Evolutionary conservation across 2,888 invertebrate species (phyloP), one percentile per base, ranked within the genome.

Genomic region (Callinectes sapidus): DNA sequence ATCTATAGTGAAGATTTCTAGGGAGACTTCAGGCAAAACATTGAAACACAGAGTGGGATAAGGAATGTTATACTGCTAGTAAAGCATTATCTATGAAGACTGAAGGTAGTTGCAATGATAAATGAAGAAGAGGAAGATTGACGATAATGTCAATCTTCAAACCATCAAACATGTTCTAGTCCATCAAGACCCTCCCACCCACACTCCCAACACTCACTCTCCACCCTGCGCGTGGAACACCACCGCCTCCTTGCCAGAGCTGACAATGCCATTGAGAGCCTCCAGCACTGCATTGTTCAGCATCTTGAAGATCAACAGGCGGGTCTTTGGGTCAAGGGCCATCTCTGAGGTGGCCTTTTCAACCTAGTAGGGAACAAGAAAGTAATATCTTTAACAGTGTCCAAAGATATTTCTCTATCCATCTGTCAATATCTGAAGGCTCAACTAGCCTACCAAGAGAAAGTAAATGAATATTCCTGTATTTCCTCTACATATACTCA

Each of bases 221-320:
- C 96, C 96, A 66, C 96, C 96, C 90, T 95, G 95, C 3, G 96
- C 96, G 95, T 96, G 96, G 81, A 96, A 95, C 6, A 97, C 96
- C 54, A 96, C 96, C 3, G 96, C 96, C 95, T 97, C 97, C 95
- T 97, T 97, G 77, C 97, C 97, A 14, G 96, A 96, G 92, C 96
- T 96, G 93, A 97, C 96, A 89, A 96, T 95, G 0, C 97, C 97
- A 95, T 96, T 96, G 1, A 97, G 95, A 16, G 95, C 95, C 66
- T 96, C 96, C 94, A 97, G 95, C 3, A 96, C 95, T 2, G 96
- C 96, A 94, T 95, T 95, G 95, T 97, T 96, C 66, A 97, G 95
- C 95, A 97, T 95, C 95, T 97, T 97, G 95, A 96, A 96, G 87
- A 97, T 95, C 54, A 96, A 95, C 61, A 97, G 95, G 23, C 96